Percentiles rank a stretch among this genome's conserved stretches.
These are phyloP conservation scores for Clarias pachynema DNA, from an alignment of 2,797 vertebrate species.

Conservation along the genomic window DNA sequence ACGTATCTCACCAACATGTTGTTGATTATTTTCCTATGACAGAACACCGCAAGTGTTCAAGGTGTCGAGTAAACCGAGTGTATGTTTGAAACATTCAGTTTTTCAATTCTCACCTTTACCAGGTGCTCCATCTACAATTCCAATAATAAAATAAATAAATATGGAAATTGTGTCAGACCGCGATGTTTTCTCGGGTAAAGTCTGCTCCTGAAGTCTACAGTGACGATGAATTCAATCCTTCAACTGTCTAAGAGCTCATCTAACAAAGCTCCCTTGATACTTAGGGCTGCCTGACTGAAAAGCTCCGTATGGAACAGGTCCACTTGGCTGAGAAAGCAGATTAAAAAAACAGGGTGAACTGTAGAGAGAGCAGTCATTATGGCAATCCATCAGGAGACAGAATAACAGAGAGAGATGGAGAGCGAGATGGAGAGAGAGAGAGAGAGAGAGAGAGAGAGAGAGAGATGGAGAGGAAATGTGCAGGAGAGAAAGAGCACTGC, in stretches of 20 bases:
- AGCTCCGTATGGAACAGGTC: background rate
- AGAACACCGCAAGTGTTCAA: background rate
- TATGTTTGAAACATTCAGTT: background rate
- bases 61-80: background rate
- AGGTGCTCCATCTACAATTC: background rate
- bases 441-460: background rate
- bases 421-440: background rate
- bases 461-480: background rate
- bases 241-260: background rate
- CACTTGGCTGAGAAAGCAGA: background rate
- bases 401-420: background rate
- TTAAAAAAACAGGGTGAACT: background rate
- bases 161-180: background rate
- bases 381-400: conserved; percentile 13
- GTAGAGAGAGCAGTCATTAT: conserved; percentile 24
- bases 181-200: background rate
- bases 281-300: conserved; percentile 18
- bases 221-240: background rate
- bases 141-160: no score
- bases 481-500: conserved; percentile 1
- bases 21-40: background rate
- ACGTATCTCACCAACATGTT: background rate
- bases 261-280: background rate
- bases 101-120: background rate
- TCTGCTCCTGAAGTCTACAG: background rate